Conservation (phyloP, 1,140 invertebrate species). For the Lanistes nyassanus region DNA sequence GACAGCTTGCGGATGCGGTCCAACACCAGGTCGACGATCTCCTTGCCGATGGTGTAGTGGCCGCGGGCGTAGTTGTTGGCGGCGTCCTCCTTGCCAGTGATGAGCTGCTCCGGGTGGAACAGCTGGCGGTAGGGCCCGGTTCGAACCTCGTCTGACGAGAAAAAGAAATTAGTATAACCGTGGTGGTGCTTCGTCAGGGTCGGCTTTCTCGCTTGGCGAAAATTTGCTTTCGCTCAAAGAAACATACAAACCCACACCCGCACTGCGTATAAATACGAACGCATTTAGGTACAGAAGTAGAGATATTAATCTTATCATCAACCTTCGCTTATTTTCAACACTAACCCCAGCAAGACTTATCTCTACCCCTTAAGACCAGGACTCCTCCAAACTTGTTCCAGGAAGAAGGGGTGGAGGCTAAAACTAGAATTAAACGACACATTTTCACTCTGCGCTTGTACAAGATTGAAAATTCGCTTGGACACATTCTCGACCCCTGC, state of each 20-base stretch:
- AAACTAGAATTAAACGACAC: too few species aligned
- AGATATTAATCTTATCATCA: too few species aligned
- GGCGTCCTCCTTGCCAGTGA: slow-evolving; percentile 81
- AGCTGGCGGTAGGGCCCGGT: slow-evolving; percentile 43
- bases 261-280: too few species aligned
- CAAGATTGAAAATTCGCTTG: too few species aligned
- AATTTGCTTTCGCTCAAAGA: background rate
- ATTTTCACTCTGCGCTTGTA: too few species aligned
- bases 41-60: slow-evolving; percentile 66
- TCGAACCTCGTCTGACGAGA: slow-evolving; percentile 56
- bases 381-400: too few species aligned
- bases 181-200: background rate
- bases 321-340: too few species aligned
- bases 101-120: slow-evolving; percentile 40
- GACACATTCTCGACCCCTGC: too few species aligned
- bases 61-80: slow-evolving; percentile 70
- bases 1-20: slow-evolving; percentile 60
- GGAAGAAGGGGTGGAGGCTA: too few species aligned
- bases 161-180: background rate
- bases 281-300: too few species aligned
- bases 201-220: background rate
- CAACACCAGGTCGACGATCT: slow-evolving; percentile 65
- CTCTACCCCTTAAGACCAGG: too few species aligned
- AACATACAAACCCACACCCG: slow-evolving; percentile 11
- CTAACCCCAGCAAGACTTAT: too few species aligned